These are phyloP conservation scores for Paracanthobrama guichenoti DNA, from an alignment of 2,113 vertebrate species.

Conservation along the genomic window DNA sequence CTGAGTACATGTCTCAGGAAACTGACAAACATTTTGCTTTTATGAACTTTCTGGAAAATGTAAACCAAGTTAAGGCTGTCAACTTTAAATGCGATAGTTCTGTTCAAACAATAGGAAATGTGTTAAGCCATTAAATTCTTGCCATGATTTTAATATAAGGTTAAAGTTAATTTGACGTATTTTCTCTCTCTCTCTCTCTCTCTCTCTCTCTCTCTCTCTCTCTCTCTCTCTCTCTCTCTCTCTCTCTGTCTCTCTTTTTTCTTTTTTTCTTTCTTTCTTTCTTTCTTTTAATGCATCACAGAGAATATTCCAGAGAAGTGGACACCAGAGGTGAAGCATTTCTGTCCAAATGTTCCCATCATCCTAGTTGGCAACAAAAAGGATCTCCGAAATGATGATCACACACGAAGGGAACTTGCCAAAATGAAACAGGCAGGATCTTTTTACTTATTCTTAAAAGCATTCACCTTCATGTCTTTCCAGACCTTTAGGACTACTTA, in stretches of 20 bases:
- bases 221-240: background rate
- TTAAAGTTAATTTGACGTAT: background rate
- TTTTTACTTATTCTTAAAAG: background rate
- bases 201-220: background rate
- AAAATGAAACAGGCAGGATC: slow-evolving; percentile 94
- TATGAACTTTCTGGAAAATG: background rate
- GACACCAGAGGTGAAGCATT: slow-evolving; percentile 97
- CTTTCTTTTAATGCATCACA: slow-evolving; percentile 62
- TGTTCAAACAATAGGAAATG: background rate
- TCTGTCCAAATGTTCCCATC: slow-evolving; percentile 97
- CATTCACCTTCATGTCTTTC: background rate
- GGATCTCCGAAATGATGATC: slow-evolving; percentile 92
- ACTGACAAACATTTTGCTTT: background rate
- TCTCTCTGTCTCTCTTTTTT: background rate
- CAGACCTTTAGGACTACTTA: too few relatives aligned
- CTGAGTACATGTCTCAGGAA: background rate
- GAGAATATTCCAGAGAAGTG: slow-evolving; percentile 99
- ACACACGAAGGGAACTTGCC: slow-evolving; percentile 89
- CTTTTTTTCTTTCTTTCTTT: too few relatives aligned
- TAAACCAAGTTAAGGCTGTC: too few relatives aligned
- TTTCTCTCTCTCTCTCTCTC: too few relatives aligned
- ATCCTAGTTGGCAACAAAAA: slow-evolving; percentile 99
- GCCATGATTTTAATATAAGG: background rate
- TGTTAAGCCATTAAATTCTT: background rate
- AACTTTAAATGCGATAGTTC: too few relatives aligned